Evolutionary conservation across 2,888 invertebrate species (phyloP).

Genomic region (Rapana venosa): DNA sequence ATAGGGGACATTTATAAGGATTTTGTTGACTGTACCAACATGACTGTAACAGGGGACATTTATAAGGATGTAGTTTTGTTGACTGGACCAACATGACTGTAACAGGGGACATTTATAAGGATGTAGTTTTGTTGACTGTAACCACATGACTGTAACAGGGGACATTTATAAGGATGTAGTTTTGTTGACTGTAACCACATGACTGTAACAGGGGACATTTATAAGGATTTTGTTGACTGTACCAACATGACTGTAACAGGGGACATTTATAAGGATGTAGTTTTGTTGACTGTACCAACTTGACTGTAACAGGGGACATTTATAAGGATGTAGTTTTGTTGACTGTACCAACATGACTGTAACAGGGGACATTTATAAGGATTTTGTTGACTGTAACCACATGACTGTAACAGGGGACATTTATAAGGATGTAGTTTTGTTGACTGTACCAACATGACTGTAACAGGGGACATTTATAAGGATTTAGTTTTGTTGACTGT

Average conservation of each 20-base stretch:
- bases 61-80: slow-evolving; percentile 12
- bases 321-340: slow-evolving; percentile 12
- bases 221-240: no score
- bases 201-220: slow-evolving; percentile 67
- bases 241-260: slow-evolving; percentile 56
- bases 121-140: no score
- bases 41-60: slow-evolving; percentile 67
- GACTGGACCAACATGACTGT: no score
- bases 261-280: slow-evolving; percentile 67
- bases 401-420: slow-evolving; percentile 64
- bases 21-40: no score
- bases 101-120: slow-evolving; percentile 73
- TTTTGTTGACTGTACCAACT: no score
- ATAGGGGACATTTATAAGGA: slow-evolving; percentile 72
- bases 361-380: slow-evolving; percentile 72
- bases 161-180: slow-evolving; percentile 60
- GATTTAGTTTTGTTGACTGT: no score
- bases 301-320: slow-evolving; percentile 67
- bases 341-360: no score
- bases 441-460: no score
- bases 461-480: slow-evolving; percentile 72
- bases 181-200: no score
- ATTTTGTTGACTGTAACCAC: no score
- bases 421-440: slow-evolving; percentile 50
- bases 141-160: slow-evolving; percentile 60